Base-by-base conservation (phyloP, 2,888 invertebrate genomes). In the Ectemnius cavifrons region DNA sequence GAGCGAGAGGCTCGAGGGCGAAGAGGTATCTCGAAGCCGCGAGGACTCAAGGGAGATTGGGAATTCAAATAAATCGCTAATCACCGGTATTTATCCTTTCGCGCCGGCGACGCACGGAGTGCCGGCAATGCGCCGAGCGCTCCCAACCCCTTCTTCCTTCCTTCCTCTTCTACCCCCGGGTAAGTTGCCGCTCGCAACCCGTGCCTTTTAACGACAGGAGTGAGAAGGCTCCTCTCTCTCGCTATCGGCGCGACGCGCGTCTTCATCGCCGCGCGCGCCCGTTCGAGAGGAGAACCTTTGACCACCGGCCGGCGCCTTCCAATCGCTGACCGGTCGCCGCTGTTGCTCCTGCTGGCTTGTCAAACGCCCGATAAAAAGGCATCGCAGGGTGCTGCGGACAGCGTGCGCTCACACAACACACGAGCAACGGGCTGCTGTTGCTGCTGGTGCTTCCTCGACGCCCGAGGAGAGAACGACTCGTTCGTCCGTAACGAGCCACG, bases 21-120 rank as follows among this genome's bases (percentile, higher is more conserved):
- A 37, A 37, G 37, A 37, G 37, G 37, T 37, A 37, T 37, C 37
- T 37, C 37, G 37, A 3, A 23, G 23, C 23, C 23, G 23, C 23
- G 37, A 11, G 37, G 11, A 37, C 37, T 37, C 37, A 11, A 37
- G 63, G 70, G 59, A 63, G 58, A 71, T 69, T 75, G 78, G 70
- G 85, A 88, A 88, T 88, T 87, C 85, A 81, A 89, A 89, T 89
- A 88, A 89, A 89, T 89, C 87, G 87, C 84, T 87, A 87, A 88
- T 88, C 87, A 85, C 80, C 78, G 82, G 82, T 84, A 75, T 82
- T 82, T 82, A 82, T 83, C 83, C 77, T 83, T 69, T 81, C 78
- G 78, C 72, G 64, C 58, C 78, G 73, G 74, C 82, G 81, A 83
- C 72, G 76, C 72, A 76, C 75, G 70, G 77, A 80, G 79, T 77